Conservation (phyloP, 2,888 invertebrate genomes). For the Pachycephus smyrnensis region DNA sequence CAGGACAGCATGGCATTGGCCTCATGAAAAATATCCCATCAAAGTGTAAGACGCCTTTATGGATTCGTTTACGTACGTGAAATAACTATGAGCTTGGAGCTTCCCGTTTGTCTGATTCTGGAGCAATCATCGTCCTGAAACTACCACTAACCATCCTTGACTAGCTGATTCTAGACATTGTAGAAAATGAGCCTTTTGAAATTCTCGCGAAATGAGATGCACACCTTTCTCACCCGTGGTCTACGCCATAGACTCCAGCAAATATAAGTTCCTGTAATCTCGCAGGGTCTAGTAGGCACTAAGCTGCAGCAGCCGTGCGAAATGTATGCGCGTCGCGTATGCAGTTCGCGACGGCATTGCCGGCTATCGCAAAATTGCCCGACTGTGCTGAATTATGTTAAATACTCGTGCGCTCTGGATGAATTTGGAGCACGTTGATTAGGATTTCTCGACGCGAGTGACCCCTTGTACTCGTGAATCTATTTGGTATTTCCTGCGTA, state of each 20-base stretch:
- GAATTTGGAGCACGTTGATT: background rate
- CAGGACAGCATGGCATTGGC: conserved; percentile 2
- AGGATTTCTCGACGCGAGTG: background rate
- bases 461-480: background rate
- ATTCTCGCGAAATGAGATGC: background rate
- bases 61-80: conserved; percentile 1
- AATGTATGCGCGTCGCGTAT: background rate
- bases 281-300: background rate
- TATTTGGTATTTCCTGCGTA: background rate
- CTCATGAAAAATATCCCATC: conserved; percentile 7
- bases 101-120: background rate
- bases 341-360: background rate
- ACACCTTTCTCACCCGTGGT: background rate
- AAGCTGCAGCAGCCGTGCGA: background rate
- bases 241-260: background rate
- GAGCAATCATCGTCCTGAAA: background rate
- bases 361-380: background rate
- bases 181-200: background rate
- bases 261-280: background rate
- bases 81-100: background rate
- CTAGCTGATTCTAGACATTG: background rate
- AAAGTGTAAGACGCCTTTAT: background rate
- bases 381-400: background rate
- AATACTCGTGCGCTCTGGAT: background rate
- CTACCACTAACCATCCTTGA: background rate